Base-by-base conservation (phyloP, 2,888 invertebrate genomes). In the Molanna angustata region DNA sequence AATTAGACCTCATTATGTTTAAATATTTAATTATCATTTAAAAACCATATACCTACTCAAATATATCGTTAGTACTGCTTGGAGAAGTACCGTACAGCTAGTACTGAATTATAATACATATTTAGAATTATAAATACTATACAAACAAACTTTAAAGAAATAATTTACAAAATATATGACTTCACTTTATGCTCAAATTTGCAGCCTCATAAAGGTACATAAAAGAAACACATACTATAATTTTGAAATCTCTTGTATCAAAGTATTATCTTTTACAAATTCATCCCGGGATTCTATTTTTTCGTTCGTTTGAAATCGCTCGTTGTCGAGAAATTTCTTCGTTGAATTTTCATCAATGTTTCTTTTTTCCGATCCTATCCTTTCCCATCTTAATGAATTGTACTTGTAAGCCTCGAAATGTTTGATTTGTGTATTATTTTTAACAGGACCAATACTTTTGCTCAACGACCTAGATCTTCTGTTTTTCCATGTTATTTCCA, bases 401-500 rank as follows among this genome's bases (percentile, higher is more conserved):
- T 39, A 45, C 11, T 16, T 33, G 9, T 32, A n/a, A 6, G 9
- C 7, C 22, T 39, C 39, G 18, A 14, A 43, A 16, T 33, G 6
- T n/a, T 43, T 16, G n/a, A 6, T 27, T 7, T n/a, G 20, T 7
- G 37, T 48, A 13, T 32, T 39, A 11, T 17, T 41, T 4, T 37
- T 16, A 4, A 9, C 13, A 13, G 13, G 9, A 3, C 13, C 6
- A 2, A 27, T 16, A 13, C 14, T 18, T 33, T 41, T 14, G 6
- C 13, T 43, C 7, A 45, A 17, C 1, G 48, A 48, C 33, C 27
- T 49, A 17, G 49, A 41, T 9, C 31, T 22, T 16, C 37, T 35
- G 31, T 37, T 49, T 20, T 46, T 54, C 58, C 58, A 58, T 3
- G 58, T 46, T 7, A 54, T 39, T 11, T 58, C 52, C 42, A 58